Base-by-base conservation (phyloP, 2,797 vertebrate species). In the Benthosema pterotum region DNA sequence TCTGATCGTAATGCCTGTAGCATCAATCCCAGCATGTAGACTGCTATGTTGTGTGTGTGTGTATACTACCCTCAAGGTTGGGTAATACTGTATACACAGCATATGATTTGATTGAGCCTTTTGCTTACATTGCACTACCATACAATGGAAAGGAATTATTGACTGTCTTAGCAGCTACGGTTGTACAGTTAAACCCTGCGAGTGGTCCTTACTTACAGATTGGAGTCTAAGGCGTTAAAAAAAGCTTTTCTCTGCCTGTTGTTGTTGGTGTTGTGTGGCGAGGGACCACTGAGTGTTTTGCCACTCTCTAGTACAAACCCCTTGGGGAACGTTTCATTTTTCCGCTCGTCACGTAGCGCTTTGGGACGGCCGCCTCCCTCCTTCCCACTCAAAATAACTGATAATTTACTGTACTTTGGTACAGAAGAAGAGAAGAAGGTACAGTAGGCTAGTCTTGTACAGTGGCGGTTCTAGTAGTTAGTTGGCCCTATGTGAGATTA, bases 231-330 rank as follows among this genome's bases (percentile, higher is more conserved):
- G 54, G 61, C 75, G 79, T 64, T 77, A 74, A 83, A 87, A 74
- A 83, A 87, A 80, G 67, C 72, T 51, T 65, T 79, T 84, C 63
- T 80, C 71, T 66, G 57, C 60, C 50, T 4, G 55, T 71, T n/a
- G n/a, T n/a, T n/a, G n/a, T n/a, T n/a, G n/a, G n/a, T n/a, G n/a
- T n/a, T 74, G 72, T 64, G 49, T 72, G 70, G 67, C 43, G n/a
- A 38, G 68, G 57, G 45, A 65, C 59, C 57, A 2, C 13, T n/a
- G 63, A 66, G 64, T 68, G 49, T 69, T 11, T 38, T 57, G 51
- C 72, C 53, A 74, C 46, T 38, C 46, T 38, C 57, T 63, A 12
- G 13, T 74, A n/a, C n/a, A n/a, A n/a, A n/a, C 58, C 71, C 67
- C 67, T 8, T 60, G 63, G 47, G 32, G 58, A 32, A 54, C 8